These are phyloP conservation scores for Torymus aiolomorphi DNA, from an alignment of 2,888 invertebrate species.

Conservation along the genomic window DNA sequence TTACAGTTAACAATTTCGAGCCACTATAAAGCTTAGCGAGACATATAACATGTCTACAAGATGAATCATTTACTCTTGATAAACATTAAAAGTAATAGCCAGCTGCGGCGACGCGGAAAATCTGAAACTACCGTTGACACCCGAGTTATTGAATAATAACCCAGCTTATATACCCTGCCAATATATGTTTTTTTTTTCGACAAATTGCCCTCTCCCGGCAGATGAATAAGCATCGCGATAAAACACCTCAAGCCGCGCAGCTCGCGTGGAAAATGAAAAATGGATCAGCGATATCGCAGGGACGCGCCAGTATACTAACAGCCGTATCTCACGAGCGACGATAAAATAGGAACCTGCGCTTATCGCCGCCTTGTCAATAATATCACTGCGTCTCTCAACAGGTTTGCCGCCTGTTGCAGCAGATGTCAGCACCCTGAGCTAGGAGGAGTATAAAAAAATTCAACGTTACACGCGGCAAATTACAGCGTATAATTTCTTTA, in stretches of 20 bases:
- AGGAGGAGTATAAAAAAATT: not conserved
- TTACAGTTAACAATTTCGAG: no score
- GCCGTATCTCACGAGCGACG: not conserved
- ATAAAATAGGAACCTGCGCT: conserved; percentile 24
- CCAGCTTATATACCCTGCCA: no score
- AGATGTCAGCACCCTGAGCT: conserved; percentile 42
- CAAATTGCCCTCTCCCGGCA: conserved; percentile 12
- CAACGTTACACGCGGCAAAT: not conserved
- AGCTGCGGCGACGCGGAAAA: no score
- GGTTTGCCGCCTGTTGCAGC: not conserved
- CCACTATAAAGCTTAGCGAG: no score
- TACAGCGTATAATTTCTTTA: no score
- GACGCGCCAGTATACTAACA: no score
- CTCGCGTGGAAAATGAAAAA: conserved; percentile 19
- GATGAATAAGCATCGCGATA: not conserved
- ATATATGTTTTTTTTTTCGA: not conserved
- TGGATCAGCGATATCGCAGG: not conserved
- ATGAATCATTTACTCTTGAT: no score
- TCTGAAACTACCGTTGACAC: no score
- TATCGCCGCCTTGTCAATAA: not conserved
- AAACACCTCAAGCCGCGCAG: not conserved
- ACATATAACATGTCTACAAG: no score
- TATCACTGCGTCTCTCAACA: not conserved
- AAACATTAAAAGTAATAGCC: no score
- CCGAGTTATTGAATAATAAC: no score